A percentile compares a stretch with the other conserved stretches of the same genome.
These are phyloP conservation scores for Hylyphantes graminicola DNA, from an alignment of 1,140 invertebrate species.

Conservation along the genomic window DNA sequence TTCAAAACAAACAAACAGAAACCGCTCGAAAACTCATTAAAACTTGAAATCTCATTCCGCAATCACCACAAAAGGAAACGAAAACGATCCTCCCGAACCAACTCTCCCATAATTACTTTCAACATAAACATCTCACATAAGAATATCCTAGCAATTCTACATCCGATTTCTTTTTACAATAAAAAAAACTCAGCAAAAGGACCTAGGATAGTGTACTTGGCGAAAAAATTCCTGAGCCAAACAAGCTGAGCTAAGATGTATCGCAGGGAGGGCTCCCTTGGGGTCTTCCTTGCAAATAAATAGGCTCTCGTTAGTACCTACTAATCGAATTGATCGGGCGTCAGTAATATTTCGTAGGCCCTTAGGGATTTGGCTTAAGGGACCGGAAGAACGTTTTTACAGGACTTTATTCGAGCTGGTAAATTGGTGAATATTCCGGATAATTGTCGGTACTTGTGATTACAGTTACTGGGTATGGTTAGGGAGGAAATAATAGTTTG, in stretches of 20 bases:
- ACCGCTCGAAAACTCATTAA: neutral
- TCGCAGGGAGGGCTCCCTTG: neutral
- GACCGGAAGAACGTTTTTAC: conserved; percentile 17
- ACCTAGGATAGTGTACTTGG: neutral
- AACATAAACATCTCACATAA: too few relatives aligned
- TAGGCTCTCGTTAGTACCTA: conserved; percentile 39
- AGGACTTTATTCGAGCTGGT: neutral
- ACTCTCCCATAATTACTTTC: too few relatives aligned
- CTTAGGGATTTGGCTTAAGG: neutral
- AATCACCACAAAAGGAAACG: neutral
- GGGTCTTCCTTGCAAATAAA: conserved; percentile 29
- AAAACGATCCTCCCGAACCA: neutral
- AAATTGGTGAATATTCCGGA: too few relatives aligned
- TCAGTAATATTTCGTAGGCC: conserved; percentile 30
- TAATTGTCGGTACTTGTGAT: too few relatives aligned
- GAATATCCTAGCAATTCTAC: too few relatives aligned
- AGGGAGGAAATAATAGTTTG: too few relatives aligned
- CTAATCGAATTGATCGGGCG: conserved; percentile 55
- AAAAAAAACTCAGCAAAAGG: neutral
- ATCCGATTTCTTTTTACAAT: too few relatives aligned
- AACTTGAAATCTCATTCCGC: neutral
- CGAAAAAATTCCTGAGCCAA: neutral
- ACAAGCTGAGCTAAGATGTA: conserved; percentile 46
- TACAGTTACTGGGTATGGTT: too few relatives aligned
- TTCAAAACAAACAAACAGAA: too few relatives aligned